Conservation (phyloP, 2,113 vertebrate genomes). For the Columba livia region DNA sequence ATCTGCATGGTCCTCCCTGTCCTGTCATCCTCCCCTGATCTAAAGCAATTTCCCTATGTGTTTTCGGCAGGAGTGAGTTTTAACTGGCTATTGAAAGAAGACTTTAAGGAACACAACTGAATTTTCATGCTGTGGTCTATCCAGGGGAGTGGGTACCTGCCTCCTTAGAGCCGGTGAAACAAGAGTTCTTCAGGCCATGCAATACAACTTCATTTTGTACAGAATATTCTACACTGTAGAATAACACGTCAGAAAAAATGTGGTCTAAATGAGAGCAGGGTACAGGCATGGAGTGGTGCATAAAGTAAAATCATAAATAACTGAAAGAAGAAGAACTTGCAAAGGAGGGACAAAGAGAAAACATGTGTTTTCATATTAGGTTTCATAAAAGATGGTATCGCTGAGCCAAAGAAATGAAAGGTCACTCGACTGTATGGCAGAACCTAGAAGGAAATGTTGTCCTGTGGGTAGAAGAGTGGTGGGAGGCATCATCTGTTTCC, state of each 20-base stretch:
- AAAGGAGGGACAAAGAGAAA: background rate
- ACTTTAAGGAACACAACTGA: background rate
- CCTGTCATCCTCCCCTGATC: background rate
- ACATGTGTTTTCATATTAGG: background rate
- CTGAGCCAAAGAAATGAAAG: background rate
- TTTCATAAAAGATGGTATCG: background rate
- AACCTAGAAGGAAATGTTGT: background rate
- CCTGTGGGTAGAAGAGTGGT: background rate
- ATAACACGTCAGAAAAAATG: background rate
- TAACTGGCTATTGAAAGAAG: background rate
- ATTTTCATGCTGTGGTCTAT: background rate
- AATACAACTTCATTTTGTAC: background rate
- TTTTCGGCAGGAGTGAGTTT: background rate
- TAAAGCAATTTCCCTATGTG: accelerated
- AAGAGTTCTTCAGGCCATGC: background rate
- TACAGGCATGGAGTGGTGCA: background rate
- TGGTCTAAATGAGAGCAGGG: background rate
- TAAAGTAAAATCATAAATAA: background rate
- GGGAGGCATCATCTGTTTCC: background rate
- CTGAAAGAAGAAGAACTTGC: background rate
- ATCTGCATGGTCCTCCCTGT: background rate
- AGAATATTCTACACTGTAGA: background rate
- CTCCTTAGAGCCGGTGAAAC: background rate
- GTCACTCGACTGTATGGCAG: background rate
- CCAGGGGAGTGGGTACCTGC: background rate